Evolutionary conservation across 2,888 invertebrate genomes (phyloP).

Genomic region (Periphyllus acericola): DNA sequence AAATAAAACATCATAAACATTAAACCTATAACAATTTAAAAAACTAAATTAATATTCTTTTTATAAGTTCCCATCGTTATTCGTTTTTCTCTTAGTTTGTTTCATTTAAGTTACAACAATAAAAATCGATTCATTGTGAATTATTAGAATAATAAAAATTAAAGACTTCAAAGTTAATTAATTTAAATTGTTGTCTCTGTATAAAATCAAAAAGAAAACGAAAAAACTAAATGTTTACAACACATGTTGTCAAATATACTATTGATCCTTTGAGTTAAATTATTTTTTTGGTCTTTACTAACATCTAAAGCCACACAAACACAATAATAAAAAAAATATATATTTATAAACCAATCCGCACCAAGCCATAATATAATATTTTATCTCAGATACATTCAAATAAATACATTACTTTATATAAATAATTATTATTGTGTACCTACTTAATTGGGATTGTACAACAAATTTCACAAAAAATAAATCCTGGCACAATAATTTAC

Average conservation of each 20-base stretch:
- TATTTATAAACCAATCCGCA: background rate
- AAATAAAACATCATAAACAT: too few relatives aligned
- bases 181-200: background rate
- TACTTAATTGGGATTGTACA: background rate
- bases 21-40: too few relatives aligned
- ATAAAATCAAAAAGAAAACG: background rate
- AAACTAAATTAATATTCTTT: background rate
- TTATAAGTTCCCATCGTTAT: background rate
- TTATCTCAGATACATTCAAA: too few relatives aligned
- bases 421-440: background rate
- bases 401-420: background rate
- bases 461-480: background rate
- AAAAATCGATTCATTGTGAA: too few relatives aligned
- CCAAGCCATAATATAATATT: background rate
- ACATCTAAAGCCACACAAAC: too few relatives aligned
- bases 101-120: too few relatives aligned
- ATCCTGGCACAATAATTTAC: background rate
- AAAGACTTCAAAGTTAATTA: background rate
- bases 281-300: background rate
- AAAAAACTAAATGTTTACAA: background rate
- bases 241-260: background rate
- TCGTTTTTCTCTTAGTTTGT: background rate
- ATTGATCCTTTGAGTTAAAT: background rate
- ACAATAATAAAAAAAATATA: background rate
- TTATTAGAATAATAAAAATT: too few relatives aligned